A percentile compares a stretch with the other conserved stretches of the same genome.
phyloP scores from a whole-genome alignment of 2,113 vertebrate species.

The Cairina moschata region DNA sequence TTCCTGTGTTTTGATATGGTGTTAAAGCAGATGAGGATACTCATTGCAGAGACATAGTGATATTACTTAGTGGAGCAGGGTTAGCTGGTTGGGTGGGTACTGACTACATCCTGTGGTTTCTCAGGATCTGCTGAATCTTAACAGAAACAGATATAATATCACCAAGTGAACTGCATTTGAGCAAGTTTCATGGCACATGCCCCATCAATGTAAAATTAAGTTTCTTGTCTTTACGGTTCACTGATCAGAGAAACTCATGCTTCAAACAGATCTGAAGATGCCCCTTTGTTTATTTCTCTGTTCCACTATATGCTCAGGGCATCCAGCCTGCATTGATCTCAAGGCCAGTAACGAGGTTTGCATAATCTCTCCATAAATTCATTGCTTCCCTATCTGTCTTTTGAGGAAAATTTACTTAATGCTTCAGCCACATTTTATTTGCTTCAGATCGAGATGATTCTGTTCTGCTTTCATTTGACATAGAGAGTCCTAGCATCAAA shows the following conservation, averaged over 20 bases:
- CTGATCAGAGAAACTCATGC: not conserved
- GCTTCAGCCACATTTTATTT: not conserved
- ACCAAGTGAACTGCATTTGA: not conserved
- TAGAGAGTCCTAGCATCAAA: not conserved
- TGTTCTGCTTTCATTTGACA: not conserved
- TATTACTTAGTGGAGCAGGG: not conserved
- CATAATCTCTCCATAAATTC: not conserved
- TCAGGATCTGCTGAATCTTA: not conserved
- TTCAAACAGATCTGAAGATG: not conserved
- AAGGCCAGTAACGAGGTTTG: not conserved
- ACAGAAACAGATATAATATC: not conserved
- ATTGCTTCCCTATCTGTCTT: accelerated
- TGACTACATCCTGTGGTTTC: not conserved
- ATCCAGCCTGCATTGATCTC: not conserved
- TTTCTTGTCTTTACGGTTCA: not conserved
- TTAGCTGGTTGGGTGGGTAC: accelerated
- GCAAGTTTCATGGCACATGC: not conserved
- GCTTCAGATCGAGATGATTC: not conserved
- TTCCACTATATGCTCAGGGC: not conserved
- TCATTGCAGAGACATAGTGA: not conserved
- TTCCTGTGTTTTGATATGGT: not conserved
- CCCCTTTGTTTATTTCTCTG: not conserved
- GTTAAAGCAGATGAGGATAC: not conserved
- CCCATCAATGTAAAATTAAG: not conserved
- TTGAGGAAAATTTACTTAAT: not conserved